phyloP scores from a whole-genome alignment of 2,888 invertebrate species.

The Stictocephala bisonia region DNA sequence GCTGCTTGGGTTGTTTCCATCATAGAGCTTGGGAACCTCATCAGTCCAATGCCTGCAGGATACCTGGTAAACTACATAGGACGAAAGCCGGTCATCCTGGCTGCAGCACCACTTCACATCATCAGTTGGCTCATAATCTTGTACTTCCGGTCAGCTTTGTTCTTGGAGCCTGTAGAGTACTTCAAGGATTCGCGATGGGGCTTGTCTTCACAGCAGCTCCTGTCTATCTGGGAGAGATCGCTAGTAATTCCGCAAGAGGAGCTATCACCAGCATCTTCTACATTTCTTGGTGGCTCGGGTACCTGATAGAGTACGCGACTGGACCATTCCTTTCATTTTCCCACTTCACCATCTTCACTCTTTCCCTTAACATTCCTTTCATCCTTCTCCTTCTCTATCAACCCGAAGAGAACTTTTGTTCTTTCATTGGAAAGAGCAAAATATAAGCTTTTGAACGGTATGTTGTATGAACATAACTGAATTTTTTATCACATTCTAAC shows the following conservation, averaged over 20 bases:
- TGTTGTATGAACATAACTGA: too few species aligned
- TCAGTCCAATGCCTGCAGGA: conserved; percentile 56
- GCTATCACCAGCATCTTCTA: conserved; percentile 64
- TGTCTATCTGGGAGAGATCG: conserved; percentile 89
- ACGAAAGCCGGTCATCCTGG: conserved; percentile 51
- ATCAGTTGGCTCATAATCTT: conserved; percentile 52
- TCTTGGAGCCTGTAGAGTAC: conserved; percentile 51
- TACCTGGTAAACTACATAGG: conserved; percentile 53
- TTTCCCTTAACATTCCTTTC: conserved; percentile 70
- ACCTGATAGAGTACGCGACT: conserved; percentile 72
- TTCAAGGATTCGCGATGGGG: conserved; percentile 63
- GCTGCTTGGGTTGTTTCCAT: conserved; percentile 57
- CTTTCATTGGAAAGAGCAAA: too few species aligned
- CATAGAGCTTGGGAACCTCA: conserved; percentile 56
- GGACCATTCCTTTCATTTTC: conserved; percentile 71
- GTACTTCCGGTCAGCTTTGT: conserved; percentile 23
- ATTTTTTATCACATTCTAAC: too few species aligned
- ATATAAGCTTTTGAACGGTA: too few species aligned
- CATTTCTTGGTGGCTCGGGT: conserved; percentile 66
- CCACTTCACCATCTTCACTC: conserved; percentile 69
- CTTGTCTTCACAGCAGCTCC: conserved; percentile 80
- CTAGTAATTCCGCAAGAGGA: conserved; percentile 66
- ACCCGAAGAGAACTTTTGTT: too few species aligned
- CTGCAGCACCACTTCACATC: conserved; percentile 51
- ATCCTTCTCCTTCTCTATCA: conserved; percentile 70